These are phyloP conservation scores for Petrocephalus zakoni DNA, from an alignment of 2,113 vertebrate genomes.

Conservation along the genomic window DNA sequence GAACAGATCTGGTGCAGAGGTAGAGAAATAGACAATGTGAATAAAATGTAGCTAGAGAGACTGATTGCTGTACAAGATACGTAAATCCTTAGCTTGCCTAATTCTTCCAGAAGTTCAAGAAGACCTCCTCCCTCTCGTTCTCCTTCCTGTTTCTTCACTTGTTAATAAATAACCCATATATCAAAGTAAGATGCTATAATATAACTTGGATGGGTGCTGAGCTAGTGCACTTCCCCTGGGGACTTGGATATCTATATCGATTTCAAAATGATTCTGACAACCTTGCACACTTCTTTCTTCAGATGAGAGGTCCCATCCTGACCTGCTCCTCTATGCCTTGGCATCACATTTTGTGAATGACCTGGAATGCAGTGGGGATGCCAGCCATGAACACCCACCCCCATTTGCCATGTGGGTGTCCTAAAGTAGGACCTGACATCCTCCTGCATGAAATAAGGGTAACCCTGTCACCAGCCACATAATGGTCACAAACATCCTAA, in stretches of 20 bases:
- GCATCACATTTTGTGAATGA: slow-evolving; percentile 72
- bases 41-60: neutral
- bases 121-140: neutral
- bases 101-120: neutral
- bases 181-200: neutral
- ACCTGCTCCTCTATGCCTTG: slow-evolving; percentile 20
- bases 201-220: neutral
- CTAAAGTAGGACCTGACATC: slow-evolving; percentile 79
- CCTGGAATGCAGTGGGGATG: slow-evolving; percentile 72
- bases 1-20: neutral
- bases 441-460: slow-evolving; percentile 56
- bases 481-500: neutral
- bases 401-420: slow-evolving; percentile 82
- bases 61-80: neutral
- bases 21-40: neutral
- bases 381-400: slow-evolving; percentile 72
- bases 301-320: neutral
- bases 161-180: neutral
- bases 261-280: neutral
- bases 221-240: neutral
- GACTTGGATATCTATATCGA: neutral
- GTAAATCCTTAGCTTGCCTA: neutral
- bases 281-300: neutral
- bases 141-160: slow-evolving; percentile 11
- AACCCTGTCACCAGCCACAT: neutral